Evolutionary conservation across 2,113 vertebrate genomes (phyloP), one percentile per base, ranked within the genome.

Genomic region (Syngnathus scovelli): DNA sequence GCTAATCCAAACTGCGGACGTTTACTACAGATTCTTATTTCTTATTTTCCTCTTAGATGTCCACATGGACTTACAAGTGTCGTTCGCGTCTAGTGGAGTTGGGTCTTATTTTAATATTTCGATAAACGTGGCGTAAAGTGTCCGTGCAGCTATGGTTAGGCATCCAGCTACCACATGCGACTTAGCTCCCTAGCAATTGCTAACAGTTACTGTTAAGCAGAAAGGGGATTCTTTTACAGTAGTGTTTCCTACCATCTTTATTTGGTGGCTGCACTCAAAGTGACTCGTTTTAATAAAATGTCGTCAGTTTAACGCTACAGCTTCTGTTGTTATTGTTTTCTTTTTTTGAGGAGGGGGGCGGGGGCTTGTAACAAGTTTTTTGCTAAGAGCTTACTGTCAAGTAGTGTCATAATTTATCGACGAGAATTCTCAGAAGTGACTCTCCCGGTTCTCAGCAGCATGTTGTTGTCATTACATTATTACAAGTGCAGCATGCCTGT

Each of bases 91-190:
- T 27, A 55, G 11, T 1, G 21, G 1, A 1, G 1, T 10, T 0
- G 6, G 4, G 3, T n/a, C 1, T 4, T n/a, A 27, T 0, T 39
- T 0, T 12, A 36, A 36, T 59, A 8, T 1, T 10, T 12, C 1
- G 21, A 5, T 1, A 43, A 9, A 58, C 55, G 44, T 66, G 41
- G 37, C 55, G 58, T 33, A 1, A 10, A 0, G 13, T 51, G 49
- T 37, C 46, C 70, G 61, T 69, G 68, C 60, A 70, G 61, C 39
- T 41, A 9, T 39, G 67, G 46, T 59, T 74, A 68, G 27, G 59
- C 70, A 12, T 72, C 58, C 58, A 72, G 64, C 76, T 78, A 87
- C 85, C 85, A 85, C 86, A 87, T 88, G 87, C 76, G 86, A 84
- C 52, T 61, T 76, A 83, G 78, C 79, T 19, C 52, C 49, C 44